A percentile compares a stretch with the other conserved stretches of the same genome.
Conservation (phyloP, 2,888 invertebrate genomes). For the Apamea monoglypha region DNA sequence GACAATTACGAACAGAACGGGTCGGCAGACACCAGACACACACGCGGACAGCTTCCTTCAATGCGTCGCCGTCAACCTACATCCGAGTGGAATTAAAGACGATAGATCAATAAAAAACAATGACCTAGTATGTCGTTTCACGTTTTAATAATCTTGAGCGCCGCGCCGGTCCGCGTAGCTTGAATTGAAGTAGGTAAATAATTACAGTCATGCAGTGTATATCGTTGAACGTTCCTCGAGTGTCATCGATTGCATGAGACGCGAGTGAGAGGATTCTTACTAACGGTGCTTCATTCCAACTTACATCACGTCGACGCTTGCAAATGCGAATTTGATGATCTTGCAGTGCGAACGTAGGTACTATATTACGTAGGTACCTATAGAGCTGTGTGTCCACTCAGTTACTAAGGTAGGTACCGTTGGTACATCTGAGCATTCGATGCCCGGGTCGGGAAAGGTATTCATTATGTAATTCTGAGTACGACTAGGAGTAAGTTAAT, state of each 20-base stretch:
- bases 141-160: background rate
- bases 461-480: background rate
- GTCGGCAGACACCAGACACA: slow-evolving; percentile 32
- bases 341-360: background rate
- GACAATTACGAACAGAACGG: slow-evolving; percentile 69
- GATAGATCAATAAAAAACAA: slow-evolving; percentile 11
- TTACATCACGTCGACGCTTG: slow-evolving; percentile 7
- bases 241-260: background rate
- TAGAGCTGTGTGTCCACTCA: background rate
- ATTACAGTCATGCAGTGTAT: background rate
- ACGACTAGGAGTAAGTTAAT: background rate
- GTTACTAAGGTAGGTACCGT: too few species aligned
- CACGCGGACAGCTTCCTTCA: slow-evolving; percentile 39
- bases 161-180: background rate
- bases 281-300: slow-evolving; percentile 2
- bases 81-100: slow-evolving; percentile 14
- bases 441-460: background rate
- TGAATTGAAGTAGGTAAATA: background rate
- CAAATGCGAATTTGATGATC: slow-evolving; percentile 35
- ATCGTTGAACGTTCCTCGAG: background rate
- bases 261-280: background rate
- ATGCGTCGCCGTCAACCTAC: slow-evolving; percentile 13
- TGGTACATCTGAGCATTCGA: background rate
- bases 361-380: background rate
- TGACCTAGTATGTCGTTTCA: background rate